Conservation (phyloP, 2,797 vertebrate genomes). For the Podarcis siculus region DNA sequence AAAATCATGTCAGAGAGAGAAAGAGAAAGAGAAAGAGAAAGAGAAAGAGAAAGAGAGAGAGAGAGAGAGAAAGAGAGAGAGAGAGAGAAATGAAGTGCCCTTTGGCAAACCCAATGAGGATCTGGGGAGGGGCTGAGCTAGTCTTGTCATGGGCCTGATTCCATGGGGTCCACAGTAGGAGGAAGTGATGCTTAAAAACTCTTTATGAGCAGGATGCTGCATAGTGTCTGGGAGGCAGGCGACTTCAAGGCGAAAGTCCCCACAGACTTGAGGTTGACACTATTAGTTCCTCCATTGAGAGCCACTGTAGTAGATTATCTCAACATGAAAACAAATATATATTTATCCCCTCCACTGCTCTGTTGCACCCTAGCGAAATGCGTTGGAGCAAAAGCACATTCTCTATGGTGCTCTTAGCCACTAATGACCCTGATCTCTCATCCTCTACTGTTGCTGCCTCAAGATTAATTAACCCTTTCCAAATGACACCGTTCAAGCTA, state of each 20-base stretch:
- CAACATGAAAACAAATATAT: accelerated
- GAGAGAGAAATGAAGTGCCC: not conserved
- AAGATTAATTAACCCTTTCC: conserved; percentile 18
- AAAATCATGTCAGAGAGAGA: not conserved
- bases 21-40: not conserved
- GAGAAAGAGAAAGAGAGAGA: not conserved
- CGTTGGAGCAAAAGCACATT: not conserved
- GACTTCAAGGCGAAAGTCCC: not conserved
- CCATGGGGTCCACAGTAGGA: not conserved
- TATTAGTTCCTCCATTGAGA: not conserved
- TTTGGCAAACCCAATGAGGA: accelerated
- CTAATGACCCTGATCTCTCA: not conserved
- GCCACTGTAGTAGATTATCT: not conserved
- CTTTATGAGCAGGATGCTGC: too few relatives aligned
- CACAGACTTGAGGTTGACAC: not conserved
- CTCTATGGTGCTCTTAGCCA: not conserved
- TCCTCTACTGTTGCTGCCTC: not conserved
- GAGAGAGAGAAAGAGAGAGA: not conserved
- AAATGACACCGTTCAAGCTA: conserved; percentile 30
- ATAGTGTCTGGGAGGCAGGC: not conserved
- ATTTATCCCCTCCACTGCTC: not conserved
- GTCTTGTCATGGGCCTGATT: accelerated
- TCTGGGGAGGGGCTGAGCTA: accelerated
- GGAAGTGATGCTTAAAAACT: not conserved
- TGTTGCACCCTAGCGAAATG: not conserved